These are phyloP conservation scores for Aplysina aerophoba DNA, from an alignment of 37 sponge, comb jelly and placozoan species.

Conservation along the genomic window DNA sequence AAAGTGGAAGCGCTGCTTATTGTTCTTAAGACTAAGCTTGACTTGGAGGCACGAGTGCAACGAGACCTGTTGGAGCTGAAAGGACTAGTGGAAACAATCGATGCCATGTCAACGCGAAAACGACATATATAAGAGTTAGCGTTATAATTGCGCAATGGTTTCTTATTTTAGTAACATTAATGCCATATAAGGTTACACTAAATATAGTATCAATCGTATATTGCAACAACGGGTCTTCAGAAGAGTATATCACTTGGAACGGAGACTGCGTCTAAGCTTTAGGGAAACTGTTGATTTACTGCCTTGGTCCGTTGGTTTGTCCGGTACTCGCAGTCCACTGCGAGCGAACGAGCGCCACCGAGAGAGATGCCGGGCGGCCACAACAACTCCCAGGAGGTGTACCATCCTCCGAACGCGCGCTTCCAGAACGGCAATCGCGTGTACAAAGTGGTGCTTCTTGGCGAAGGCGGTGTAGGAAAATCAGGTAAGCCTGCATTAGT, in stretches of 20 bases:
- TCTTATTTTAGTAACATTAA: too few species aligned
- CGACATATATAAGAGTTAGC: too few species aligned
- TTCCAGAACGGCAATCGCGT: conserved; percentile 81
- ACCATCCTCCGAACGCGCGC: conserved; percentile 58
- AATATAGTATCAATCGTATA: too few species aligned
- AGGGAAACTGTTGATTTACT: too few species aligned
- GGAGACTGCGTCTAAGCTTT: too few species aligned
- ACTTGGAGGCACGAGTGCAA: conserved; percentile 73
- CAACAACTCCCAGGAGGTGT: conserved; percentile 45
- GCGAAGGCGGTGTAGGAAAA: conserved; percentile 92
- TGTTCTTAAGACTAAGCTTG: conserved; percentile 58
- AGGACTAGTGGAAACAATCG: conserved; percentile 64
- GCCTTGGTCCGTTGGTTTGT: too few species aligned
- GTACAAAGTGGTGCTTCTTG: conserved; percentile 82
- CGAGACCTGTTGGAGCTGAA: conserved; percentile 58
- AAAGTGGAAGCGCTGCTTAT: conserved; percentile 28
- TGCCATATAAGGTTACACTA: too few species aligned
- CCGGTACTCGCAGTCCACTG: not conserved
- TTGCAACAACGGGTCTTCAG: too few species aligned
- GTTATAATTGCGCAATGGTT: too few species aligned
- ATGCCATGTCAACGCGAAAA: not conserved
- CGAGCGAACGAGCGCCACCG: not conserved
- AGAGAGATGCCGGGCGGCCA: conserved; percentile 26
- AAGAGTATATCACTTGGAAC: too few species aligned
- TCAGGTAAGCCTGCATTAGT: conserved; percentile 61